A percentile compares a stretch with the other conserved stretches of the same genome.
Evolutionary conservation across 2,888 invertebrate genomes (phyloP).

Genomic region (Frankliniella intonsa): DNA sequence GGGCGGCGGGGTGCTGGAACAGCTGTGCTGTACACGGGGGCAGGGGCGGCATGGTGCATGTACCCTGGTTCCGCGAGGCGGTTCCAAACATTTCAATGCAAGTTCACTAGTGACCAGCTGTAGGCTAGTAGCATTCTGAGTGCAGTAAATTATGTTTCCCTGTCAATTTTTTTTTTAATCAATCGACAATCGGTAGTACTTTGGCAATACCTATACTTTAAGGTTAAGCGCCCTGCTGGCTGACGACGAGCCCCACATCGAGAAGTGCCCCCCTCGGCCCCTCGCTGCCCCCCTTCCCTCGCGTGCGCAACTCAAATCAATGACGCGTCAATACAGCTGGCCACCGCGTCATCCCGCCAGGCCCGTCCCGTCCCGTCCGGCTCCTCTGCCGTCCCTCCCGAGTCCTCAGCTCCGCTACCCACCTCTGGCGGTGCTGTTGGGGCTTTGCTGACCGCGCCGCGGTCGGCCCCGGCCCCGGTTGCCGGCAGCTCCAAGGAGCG

Average conservation of each 20-base stretch:
- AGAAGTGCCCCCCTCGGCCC: neutral
- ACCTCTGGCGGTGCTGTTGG: neutral
- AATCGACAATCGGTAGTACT: neutral
- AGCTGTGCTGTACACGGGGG: no score
- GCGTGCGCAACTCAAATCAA: conserved; percentile 7
- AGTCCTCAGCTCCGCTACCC: neutral
- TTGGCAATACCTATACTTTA: neutral
- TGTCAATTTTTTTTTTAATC: neutral
- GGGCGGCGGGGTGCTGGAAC: no score
- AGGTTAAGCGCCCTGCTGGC: neutral
- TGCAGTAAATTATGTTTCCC: neutral
- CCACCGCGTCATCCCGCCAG: neutral
- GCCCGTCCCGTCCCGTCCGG: neutral
- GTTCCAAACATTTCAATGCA: no score
- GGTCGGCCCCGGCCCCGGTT: no score
- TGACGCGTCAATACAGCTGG: neutral
- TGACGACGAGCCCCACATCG: neutral
- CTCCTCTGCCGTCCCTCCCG: neutral
- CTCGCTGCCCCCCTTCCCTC: neutral
- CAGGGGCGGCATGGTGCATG: no score
- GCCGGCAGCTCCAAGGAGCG: neutral
- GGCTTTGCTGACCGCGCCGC: no score
- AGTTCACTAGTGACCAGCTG: no score
- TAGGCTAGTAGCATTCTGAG: no score
- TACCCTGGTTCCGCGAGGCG: no score